Conservation (phyloP, 2,888 invertebrate genomes). For the Scelioninae gen. 2 region DNA sequence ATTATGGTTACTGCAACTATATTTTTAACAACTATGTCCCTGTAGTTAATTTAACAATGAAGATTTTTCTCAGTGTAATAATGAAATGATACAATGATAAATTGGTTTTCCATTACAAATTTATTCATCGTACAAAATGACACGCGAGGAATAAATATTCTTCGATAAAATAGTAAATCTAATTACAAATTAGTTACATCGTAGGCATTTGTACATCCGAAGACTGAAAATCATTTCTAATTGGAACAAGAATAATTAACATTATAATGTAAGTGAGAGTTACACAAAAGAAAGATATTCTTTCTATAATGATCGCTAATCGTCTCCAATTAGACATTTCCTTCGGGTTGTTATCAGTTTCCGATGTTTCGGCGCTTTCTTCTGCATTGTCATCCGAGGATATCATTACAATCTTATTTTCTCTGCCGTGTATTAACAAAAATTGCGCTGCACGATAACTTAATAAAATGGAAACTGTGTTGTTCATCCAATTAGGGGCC, state of each 20-base stretch:
- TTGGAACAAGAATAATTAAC: slow-evolving; percentile 62
- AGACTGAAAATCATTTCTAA: slow-evolving; percentile 34
- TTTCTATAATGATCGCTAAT: slow-evolving; percentile 68
- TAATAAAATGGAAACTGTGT: slow-evolving; percentile 62
- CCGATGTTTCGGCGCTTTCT: slow-evolving; percentile 52
- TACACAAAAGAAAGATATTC: slow-evolving; percentile 65
- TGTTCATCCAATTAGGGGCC: slow-evolving; percentile 67
- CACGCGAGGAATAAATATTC: too few relatives aligned
- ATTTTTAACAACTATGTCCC: too few relatives aligned
- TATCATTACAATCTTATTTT: slow-evolving; percentile 51
- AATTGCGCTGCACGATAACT: slow-evolving; percentile 66
- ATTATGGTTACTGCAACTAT: too few relatives aligned
- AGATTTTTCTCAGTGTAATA: too few relatives aligned
- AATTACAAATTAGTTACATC: slow-evolving; percentile 1
- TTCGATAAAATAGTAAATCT: background rate
- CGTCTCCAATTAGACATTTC: slow-evolving; percentile 66
- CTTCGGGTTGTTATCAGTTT: slow-evolving; percentile 1
- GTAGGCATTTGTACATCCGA: background rate
- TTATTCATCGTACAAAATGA: too few relatives aligned
- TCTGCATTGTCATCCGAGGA: slow-evolving; percentile 58
- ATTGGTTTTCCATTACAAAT: too few relatives aligned
- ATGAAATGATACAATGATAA: too few relatives aligned
- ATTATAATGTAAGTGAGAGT: slow-evolving; percentile 66
- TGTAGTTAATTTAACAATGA: too few relatives aligned
- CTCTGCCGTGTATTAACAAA: slow-evolving; percentile 61